These are phyloP conservation scores for Holcopasites calliopsidis DNA, from an alignment of 1,140 invertebrate genomes.

Conservation along the genomic window DNA sequence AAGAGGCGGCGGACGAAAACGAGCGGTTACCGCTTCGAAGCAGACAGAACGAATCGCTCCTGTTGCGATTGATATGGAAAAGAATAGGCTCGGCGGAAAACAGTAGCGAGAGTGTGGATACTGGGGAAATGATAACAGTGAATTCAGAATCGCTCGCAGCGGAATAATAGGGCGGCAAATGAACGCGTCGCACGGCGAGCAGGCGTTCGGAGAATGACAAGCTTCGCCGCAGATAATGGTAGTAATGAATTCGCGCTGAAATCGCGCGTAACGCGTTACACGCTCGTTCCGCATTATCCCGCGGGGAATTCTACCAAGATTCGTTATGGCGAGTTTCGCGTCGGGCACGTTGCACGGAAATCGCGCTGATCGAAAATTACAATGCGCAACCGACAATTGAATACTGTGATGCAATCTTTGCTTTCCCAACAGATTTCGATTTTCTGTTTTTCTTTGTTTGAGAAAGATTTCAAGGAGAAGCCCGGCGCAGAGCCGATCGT, in stretches of 20 bases:
- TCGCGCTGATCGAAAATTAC: too few relatives aligned
- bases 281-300: neutral
- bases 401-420: too few relatives aligned
- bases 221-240: neutral
- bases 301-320: neutral
- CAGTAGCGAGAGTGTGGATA: neutral
- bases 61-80: neutral
- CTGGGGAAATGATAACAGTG: slow-evolving; percentile 5
- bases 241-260: neutral
- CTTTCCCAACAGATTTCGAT: neutral
- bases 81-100: neutral
- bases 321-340: too few relatives aligned
- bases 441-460: too few relatives aligned
- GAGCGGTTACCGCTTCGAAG: neutral
- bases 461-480: too few relatives aligned
- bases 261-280: neutral
- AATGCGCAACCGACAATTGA: too few relatives aligned
- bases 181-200: neutral
- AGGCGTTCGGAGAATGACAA: slow-evolving; percentile 4
- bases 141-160: neutral
- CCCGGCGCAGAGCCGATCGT: neutral
- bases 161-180: slow-evolving; percentile 3
- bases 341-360: too few relatives aligned
- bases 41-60: neutral
- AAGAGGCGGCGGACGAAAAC: neutral